Evolutionary conservation across 2,888 invertebrate genomes (phyloP), one percentile per base, ranked within the genome.

Genomic region (Itoplectis maculator): DNA sequence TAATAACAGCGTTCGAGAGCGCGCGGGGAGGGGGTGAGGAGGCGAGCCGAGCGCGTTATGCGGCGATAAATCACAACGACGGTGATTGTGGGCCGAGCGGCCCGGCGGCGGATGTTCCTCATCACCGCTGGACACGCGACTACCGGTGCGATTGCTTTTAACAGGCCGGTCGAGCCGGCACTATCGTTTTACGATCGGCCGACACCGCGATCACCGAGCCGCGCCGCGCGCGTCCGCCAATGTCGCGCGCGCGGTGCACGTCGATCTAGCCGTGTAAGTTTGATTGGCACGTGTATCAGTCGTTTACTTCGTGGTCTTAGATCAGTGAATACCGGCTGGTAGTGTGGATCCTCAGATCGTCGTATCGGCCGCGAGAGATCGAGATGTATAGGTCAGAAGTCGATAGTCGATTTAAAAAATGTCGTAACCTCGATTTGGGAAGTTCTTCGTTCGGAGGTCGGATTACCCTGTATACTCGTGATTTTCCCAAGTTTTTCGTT

Each of bases 151-250:
- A 86, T 87, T 83, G 83, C 86, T 86, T n/a, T 85, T 83, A 86
- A 86, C 83, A 75, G 84, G 82, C 86, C 86, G 86, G 87, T 86
- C 85, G 84, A 88, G 83, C 82, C 54, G 83, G 76, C 81, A 80
- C 81, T 86, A 81, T 84, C 80, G 78, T 76, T 83, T 86, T 82
- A 82, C 83, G 84, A 85, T 77, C 81, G 77, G 65, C n/a, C n/a
- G n/a, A n/a, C 73, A 69, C 75, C 59, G 23, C 51, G 45, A 63
- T 29, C n/a, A n/a, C n/a, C n/a, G n/a, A n/a, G n/a, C n/a, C n/a
- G n/a, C n/a, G n/a, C n/a, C n/a, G n/a, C n/a, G n/a, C n/a, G n/a
- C n/a, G n/a, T 73, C 78, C 69, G 74, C 69, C 15, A 69, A 74
- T 72, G 65, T 37, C 51, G 61, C 40, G 40, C 29, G 29, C 29